Evolutionary conservation across 92 coral and sea anemone genomes (phyloP), one percentile per base, ranked within the genome.

Genomic region (Pocillopora meandrina): DNA sequence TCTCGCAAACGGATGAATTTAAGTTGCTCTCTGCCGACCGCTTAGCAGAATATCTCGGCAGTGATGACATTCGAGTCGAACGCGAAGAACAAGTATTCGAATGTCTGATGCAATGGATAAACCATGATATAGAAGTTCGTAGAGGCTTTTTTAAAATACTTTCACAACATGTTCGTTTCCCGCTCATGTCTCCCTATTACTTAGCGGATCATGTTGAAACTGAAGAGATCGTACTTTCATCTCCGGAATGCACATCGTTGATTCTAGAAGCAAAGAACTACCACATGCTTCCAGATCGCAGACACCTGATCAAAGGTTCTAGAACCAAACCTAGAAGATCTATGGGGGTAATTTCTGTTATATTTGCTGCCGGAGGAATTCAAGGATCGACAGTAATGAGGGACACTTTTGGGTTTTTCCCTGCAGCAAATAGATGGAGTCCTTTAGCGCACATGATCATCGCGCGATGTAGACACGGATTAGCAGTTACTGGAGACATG

Each of bases 301-400:
- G 99, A 23, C 99, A 97, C 80, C 82, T 97, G 89, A 92, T 97
- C 85, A 95, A 95, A 63, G 92, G 94, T 81, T 90, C 90, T 49
- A 91, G 99, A 77, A 94, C 95, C 42, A 87, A 89, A 79, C 97
- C 98, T 3, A 88, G 99, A 81, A 86, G 88, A 74, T 97, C 99
- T 19, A 92, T 97, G 97, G 99, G 99, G 47, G 85, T 97, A 7
- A 91, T 95, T 61, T 92, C 92, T 78, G 98, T 97, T 73, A 95
- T 97, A 36, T 95, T 97, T 85, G 95, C 98, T 17, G 99, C 99
- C 1, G 99, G 99, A 12, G 99, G 99, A 2, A 97, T 97, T 49
- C 98, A 97, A 84, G 98, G 98, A 23, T 91, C 98, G 0, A 77
- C 93, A 57, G 99, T 97, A 21, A 93, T 90, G 91, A 92, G 90